Evolutionary conservation across 2,888 invertebrate genomes (phyloP).

Genomic region (Leucania comma): DNA sequence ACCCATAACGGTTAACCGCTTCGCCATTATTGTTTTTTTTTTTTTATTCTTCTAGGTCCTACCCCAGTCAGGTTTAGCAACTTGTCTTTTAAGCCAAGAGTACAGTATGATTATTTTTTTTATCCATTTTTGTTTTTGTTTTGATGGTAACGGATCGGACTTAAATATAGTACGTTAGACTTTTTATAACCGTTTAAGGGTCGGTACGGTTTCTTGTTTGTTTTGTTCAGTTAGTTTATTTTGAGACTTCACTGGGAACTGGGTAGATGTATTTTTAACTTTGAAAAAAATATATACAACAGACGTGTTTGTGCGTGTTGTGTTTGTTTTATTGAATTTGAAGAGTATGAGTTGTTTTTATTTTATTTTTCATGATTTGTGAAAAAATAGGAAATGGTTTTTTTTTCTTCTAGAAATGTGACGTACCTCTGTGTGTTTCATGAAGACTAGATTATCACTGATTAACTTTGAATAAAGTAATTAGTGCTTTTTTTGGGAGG

Average conservation of each 20-base stretch:
- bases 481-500: neutral
- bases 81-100: conserved; percentile 66
- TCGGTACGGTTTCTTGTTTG: conserved; percentile 45
- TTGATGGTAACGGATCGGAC: conserved; percentile 64
- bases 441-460: neutral
- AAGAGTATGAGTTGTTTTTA: neutral
- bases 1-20: conserved; percentile 78
- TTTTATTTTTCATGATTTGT: neutral
- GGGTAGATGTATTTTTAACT: conserved; percentile 44
- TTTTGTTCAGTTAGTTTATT: conserved; percentile 50
- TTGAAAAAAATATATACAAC: conserved; percentile 22
- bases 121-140: conserved; percentile 57
- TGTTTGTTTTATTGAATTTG: conserved; percentile 14
- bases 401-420: neutral
- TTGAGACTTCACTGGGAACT: conserved; percentile 32
- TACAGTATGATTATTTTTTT: conserved; percentile 62
- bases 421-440: neutral
- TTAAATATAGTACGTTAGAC: conserved; percentile 60
- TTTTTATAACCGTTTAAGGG: conserved; percentile 48
- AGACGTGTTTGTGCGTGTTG: conserved; percentile 2
- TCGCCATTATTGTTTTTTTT: conserved; percentile 72
- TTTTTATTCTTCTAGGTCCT: conserved; percentile 75
- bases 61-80: conserved; percentile 64
- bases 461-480: neutral
- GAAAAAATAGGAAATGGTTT: neutral